Base-by-base conservation (phyloP, 2,113 vertebrate species). In the Microcebus jonahi region DNA sequence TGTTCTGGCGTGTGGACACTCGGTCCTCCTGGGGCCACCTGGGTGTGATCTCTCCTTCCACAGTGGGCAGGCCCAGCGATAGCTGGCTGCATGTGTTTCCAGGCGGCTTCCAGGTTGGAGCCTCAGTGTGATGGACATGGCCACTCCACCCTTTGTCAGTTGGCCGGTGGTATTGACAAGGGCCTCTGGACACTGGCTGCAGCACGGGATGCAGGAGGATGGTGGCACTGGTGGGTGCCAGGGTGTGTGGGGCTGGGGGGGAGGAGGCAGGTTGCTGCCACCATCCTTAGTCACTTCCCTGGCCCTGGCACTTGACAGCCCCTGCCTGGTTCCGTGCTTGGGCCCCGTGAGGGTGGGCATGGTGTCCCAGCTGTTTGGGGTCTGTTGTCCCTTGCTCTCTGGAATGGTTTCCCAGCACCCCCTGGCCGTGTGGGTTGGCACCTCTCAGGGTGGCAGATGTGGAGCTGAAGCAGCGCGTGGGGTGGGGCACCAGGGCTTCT, bases 211-310 rank as follows among this genome's bases (percentile, higher is more conserved):
- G 34, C 27, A 34, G 70, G 39, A 59, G 31, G 13, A 42, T 9
- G 27, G 63, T 27, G 48, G 31, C 20, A 7, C 5, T 4, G 36
- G 8, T 27, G 3, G 2, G 36, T 7, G 25, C 15, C 17, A 20
- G 75, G 36, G 36, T 27, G n/a, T 36, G 48, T 29, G 57, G 14
- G 55, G n/a, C 27, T 48, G 31, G 55, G 53, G 6, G 29, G 29
- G 76, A 5, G 23, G 27, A 31, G 79, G n/a, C n/a, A 2, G 9
- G 36, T 27, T 97, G 98, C 97, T 97, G 97, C 98, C 98, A 99
- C 99, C 98, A 99, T 99, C 98, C 99, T 99, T 99, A 99, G 99
- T 99, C 97, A 98, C 98, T 99, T 98, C 98, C 99, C 98, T 96
- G 97, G 98, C 97, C 98, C 97, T 98, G 98, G 98, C 98, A 98